These are phyloP conservation scores for Subacronicta megacephala DNA, from an alignment of 2,888 invertebrate species.

Conservation along the genomic window DNA sequence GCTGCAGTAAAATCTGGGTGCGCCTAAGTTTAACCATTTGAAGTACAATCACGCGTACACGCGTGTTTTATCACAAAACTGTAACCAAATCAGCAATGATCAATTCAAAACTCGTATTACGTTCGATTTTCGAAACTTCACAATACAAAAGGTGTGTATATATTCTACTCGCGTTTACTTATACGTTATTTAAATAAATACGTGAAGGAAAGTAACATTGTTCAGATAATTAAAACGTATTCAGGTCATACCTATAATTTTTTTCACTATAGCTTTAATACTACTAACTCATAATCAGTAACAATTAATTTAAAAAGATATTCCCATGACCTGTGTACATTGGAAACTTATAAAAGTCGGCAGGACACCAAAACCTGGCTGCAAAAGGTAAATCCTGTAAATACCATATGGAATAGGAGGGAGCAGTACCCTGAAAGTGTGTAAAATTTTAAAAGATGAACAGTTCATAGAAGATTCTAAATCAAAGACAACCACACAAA, in stretches of 20 bases:
- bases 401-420: too few species aligned
- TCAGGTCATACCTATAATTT: neutral
- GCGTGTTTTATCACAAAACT: slow-evolving; percentile 60
- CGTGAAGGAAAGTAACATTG: slow-evolving; percentile 74
- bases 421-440: too few species aligned
- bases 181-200: slow-evolving; percentile 72
- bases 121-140: slow-evolving; percentile 74
- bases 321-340: too few species aligned
- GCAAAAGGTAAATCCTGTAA: too few species aligned
- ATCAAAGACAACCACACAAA: too few species aligned
- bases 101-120: slow-evolving; percentile 66
- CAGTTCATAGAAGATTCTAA: too few species aligned
- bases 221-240: slow-evolving; percentile 24
- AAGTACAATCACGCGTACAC: slow-evolving; percentile 53
- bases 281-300: too few species aligned
- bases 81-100: slow-evolving; percentile 56
- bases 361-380: too few species aligned
- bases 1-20: slow-evolving; percentile 31
- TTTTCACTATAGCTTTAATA: too few species aligned
- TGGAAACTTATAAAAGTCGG: too few species aligned
- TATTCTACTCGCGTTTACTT: slow-evolving; percentile 58
- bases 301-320: too few species aligned
- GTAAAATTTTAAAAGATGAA: too few species aligned
- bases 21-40: slow-evolving; percentile 40
- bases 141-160: slow-evolving; percentile 17